Evolutionary conservation across 2,113 vertebrate species (phyloP).

Genomic region (Eurypyga helias): DNA sequence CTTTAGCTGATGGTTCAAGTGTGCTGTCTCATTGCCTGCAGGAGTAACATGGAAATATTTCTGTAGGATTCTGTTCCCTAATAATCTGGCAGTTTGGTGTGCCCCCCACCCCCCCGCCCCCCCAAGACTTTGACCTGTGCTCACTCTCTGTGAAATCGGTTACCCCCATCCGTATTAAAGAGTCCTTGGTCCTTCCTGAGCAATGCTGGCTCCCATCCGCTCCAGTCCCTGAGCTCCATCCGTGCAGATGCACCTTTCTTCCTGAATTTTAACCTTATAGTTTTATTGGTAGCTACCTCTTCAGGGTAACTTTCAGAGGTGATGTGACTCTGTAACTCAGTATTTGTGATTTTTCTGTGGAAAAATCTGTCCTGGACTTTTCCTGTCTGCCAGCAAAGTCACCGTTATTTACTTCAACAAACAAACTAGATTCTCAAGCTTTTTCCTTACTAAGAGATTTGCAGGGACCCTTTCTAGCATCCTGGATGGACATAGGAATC

Average conservation of each 20-base stretch:
- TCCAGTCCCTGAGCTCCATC: background rate
- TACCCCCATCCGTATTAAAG: background rate
- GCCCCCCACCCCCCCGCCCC: too few relatives aligned
- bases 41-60: background rate
- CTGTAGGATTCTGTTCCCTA: background rate
- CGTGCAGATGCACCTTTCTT: fast-evolving
- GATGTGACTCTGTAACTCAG: background rate
- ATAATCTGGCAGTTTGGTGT: too few relatives aligned
- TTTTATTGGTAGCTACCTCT: background rate
- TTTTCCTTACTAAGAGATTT: background rate
- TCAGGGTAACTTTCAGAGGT: background rate
- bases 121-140: background rate
- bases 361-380: background rate
- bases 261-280: background rate
- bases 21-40: background rate
- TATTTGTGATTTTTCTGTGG: background rate
- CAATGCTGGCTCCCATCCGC: background rate
- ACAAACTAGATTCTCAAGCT: background rate
- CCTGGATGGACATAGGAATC: background rate
- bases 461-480: background rate
- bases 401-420: background rate
- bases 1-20: background rate
- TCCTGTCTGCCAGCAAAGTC: background rate
- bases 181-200: background rate
- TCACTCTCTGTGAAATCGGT: background rate